These are phyloP conservation scores for Brachionus rotundiformis DNA, from an alignment of 1,140 invertebrate genomes.

Conservation along the genomic window DNA sequence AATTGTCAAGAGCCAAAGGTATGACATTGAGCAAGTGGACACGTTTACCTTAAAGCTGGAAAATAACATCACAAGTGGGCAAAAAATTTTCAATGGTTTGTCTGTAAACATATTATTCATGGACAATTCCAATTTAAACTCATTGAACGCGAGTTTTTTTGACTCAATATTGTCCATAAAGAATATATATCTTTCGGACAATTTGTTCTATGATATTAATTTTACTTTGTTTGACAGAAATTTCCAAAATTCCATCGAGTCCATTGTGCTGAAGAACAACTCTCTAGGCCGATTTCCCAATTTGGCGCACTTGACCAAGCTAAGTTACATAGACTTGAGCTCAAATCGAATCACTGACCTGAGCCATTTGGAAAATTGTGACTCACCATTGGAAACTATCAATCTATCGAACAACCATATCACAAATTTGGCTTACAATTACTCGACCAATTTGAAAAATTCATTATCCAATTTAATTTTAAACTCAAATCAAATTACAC, in stretches of 20 bases:
- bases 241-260: background rate
- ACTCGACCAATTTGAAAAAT: background rate
- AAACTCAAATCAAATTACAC: background rate
- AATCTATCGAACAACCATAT: background rate
- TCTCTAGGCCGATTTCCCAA: background rate
- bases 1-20: too few relatives aligned
- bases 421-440: background rate
- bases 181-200: conserved; percentile 13
- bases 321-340: background rate
- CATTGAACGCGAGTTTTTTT: background rate
- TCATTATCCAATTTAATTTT: background rate
- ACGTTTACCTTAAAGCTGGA: background rate
- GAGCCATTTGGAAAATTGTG: background rate
- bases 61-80: background rate
- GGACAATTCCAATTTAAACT: background rate
- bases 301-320: background rate
- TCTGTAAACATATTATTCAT: background rate
- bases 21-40: background rate
- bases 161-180: background rate
- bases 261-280: conserved; percentile 25
- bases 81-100: background rate
- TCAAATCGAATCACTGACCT: background rate
- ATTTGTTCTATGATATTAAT: background rate
- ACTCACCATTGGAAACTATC: background rate
- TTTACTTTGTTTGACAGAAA: background rate